phyloP scores from a whole-genome alignment of 2,888 invertebrate species.

The Stenolophus ochropezus region DNA sequence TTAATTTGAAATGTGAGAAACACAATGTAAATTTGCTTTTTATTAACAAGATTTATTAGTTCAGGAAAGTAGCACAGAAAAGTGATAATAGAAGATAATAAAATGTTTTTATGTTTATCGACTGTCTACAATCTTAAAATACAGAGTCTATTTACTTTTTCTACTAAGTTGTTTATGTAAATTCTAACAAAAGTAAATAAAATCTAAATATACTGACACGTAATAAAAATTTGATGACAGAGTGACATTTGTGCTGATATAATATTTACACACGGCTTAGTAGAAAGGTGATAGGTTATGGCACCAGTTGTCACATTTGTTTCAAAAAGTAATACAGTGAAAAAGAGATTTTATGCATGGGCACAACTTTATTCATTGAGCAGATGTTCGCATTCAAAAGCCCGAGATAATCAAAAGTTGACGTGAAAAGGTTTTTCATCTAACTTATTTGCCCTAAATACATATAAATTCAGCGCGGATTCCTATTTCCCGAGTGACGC shows the following conservation, averaged over 20 bases:
- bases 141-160: constrained; percentile 22
- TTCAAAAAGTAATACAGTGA: constrained; percentile 24
- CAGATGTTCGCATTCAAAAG: constrained; percentile 26
- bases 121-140: constrained; percentile 21
- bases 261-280: neutral
- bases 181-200: neutral
- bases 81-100: constrained; percentile 33
- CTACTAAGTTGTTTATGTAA: constrained; percentile 10
- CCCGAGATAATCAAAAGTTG: constrained; percentile 7
- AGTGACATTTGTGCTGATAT: constrained; percentile 1
- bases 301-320: constrained; percentile 24
- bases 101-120: constrained; percentile 26
- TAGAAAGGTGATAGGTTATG: neutral
- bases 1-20: neutral
- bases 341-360: constrained; percentile 27
- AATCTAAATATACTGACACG: constrained; percentile 25
- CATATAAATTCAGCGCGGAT: neutral
- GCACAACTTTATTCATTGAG: constrained; percentile 35
- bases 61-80: constrained; percentile 9
- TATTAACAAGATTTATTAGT: neutral
- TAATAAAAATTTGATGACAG: constrained; percentile 19
- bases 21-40: neutral
- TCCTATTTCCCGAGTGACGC: neutral
- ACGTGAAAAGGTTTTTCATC: constrained; percentile 4
- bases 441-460: constrained; percentile 5